phyloP scores from a whole-genome alignment of 2,888 invertebrate species.

The Ariolimax columbianus region DNA sequence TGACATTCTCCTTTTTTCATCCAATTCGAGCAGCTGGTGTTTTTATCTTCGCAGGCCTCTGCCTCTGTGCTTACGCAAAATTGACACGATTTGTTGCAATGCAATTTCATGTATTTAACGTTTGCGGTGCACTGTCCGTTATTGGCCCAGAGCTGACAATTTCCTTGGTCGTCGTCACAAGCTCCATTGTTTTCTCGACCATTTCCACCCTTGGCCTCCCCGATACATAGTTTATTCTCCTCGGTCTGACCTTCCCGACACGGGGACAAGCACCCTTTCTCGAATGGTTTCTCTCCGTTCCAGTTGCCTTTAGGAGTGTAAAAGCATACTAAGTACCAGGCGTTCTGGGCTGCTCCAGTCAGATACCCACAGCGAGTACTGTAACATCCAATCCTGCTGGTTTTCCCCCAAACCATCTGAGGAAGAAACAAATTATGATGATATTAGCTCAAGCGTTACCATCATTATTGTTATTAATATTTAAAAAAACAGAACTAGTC shows the following conservation, averaged over 20 bases:
- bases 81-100: slow-evolving; percentile 36
- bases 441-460: too few species aligned
- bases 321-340: slow-evolving; percentile 55
- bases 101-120: slow-evolving; percentile 42
- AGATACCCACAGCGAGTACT: slow-evolving; percentile 34
- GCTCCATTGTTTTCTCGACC: neutral
- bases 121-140: slow-evolving; percentile 13
- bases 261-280: slow-evolving; percentile 12
- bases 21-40: too few species aligned
- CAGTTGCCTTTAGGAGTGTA: slow-evolving; percentile 55
- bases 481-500: too few species aligned
- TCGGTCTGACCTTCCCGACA: slow-evolving; percentile 49
- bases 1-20: too few species aligned
- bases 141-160: slow-evolving; percentile 7
- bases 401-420: slow-evolving; percentile 54
- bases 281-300: slow-evolving; percentile 50
- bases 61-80: neutral
- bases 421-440: neutral
- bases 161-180: neutral
- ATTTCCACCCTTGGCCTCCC: slow-evolving; percentile 12
- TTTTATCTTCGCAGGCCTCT: too few species aligned
- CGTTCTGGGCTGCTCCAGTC: slow-evolving; percentile 9
- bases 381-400: slow-evolving; percentile 46
- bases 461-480: too few species aligned
- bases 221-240: slow-evolving; percentile 52